Conservation (phyloP, 2,888 invertebrate genomes). For the Heliconius hortense region DNA sequence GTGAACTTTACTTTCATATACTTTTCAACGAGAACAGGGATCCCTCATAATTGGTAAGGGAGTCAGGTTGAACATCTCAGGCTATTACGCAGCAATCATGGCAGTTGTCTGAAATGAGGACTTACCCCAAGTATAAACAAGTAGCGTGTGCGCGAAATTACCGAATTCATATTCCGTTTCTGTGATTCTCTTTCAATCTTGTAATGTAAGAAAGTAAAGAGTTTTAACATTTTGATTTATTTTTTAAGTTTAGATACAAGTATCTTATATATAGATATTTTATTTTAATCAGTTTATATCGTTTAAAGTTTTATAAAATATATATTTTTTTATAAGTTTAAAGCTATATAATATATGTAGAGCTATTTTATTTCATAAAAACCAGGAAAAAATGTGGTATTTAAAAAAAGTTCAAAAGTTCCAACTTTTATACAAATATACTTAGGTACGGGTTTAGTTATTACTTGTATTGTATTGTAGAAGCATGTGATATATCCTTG, state of each 20-base stretch:
- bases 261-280: too few species aligned
- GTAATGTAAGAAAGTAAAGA: conserved; percentile 46
- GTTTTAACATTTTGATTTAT: background rate
- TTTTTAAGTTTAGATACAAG: too few species aligned
- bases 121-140: conserved; percentile 80
- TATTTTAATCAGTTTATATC: too few species aligned
- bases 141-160: conserved; percentile 79
- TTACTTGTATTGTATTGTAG: too few species aligned
- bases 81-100: conserved; percentile 76
- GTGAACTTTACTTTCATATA: conserved; percentile 50
- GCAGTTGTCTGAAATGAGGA: conserved; percentile 79
- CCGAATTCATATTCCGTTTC: conserved; percentile 77
- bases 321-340: background rate
- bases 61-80: conserved; percentile 53
- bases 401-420: too few species aligned
- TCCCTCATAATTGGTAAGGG: conserved; percentile 43
- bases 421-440: too few species aligned
- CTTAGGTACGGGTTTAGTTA: too few species aligned
- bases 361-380: too few species aligned
- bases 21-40: conserved; percentile 38
- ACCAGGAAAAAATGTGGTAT: too few species aligned
- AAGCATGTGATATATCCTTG: too few species aligned
- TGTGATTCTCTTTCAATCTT: conserved; percentile 57
- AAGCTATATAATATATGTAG: too few species aligned
- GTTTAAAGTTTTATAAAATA: too few species aligned